phyloP scores from a whole-genome alignment of 53 echinoderm and acorn worm genomes.

The Luidia sarsii region DNA sequence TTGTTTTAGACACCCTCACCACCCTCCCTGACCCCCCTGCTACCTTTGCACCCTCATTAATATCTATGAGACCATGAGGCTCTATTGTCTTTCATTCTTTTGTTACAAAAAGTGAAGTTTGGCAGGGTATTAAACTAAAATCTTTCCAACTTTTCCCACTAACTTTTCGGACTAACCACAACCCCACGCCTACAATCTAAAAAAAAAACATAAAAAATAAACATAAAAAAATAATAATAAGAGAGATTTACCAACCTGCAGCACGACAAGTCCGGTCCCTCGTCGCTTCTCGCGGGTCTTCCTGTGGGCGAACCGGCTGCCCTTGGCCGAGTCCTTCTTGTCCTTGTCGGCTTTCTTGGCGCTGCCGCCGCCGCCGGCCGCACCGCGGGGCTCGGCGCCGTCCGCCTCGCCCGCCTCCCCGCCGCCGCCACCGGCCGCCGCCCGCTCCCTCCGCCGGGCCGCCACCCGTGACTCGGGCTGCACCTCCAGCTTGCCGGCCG shows the following conservation, averaged over 20 bases:
- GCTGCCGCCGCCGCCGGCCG: constrained; percentile 46
- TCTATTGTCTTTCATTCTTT: no score
- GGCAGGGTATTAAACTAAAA: no score
- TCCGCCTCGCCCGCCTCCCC: constrained; percentile 33
- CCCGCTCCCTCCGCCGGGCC: constrained; percentile 54
- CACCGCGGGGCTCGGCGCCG: constrained; percentile 35
- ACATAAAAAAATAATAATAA: no score
- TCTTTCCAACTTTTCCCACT: no score
- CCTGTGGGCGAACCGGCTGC: constrained; percentile 59
- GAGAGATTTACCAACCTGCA: constrained; percentile 68
- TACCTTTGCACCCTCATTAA: no score
- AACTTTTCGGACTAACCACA: no score
- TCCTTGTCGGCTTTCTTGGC: constrained; percentile 32
- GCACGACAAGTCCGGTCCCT: constrained; percentile 71
- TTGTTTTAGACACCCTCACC: no score
- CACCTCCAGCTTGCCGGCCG: constrained; percentile 41
- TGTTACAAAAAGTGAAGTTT: no score
- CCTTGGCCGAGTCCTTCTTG: constrained; percentile 39
- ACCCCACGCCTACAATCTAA: no score
- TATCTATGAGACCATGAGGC: no score
- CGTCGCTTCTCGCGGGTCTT: constrained; percentile 71
- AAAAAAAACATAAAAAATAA: no score
- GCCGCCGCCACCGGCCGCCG: constrained; percentile 11
- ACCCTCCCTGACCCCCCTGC: no score
- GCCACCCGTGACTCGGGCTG: constrained; percentile 43